These are phyloP conservation scores for Spheniscus humboldti DNA, from an alignment of 2,797 vertebrate species.

Conservation along the genomic window DNA sequence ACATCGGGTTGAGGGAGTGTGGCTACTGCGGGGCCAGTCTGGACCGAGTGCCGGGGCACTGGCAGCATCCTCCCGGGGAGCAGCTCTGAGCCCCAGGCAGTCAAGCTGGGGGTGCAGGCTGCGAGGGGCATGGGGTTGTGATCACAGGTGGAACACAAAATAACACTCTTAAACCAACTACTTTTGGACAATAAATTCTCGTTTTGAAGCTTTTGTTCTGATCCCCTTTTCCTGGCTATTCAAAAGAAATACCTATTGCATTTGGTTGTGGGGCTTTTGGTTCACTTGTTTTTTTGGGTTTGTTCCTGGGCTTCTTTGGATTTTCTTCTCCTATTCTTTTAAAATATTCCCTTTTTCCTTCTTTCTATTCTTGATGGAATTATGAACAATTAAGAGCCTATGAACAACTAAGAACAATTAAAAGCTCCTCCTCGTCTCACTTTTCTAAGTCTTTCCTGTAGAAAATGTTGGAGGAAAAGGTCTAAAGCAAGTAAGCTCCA, in stretches of 20 bases:
- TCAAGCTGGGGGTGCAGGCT: not conserved
- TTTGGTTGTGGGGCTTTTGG: not conserved
- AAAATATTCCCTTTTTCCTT: not conserved
- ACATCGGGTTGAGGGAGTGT: rapidly evolving
- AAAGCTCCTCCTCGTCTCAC: not conserved
- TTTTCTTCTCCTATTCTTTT: not conserved
- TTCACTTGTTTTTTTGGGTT: not conserved
- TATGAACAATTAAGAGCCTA: not conserved
- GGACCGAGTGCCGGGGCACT: not conserved
- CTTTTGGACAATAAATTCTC: not conserved
- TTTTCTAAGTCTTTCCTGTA: not conserved
- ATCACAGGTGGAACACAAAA: not conserved
- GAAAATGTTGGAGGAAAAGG: not conserved
- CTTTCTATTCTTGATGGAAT: not conserved
- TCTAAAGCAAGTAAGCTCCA: not conserved
- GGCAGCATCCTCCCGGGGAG: not conserved
- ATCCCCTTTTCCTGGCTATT: not conserved
- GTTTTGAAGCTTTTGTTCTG: not conserved
- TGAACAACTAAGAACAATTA: not conserved
- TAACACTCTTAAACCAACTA: not conserved
- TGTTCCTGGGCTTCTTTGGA: not conserved
- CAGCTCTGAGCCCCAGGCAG: not conserved
- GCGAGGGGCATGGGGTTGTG: too few relatives aligned
- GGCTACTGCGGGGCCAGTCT: not conserved
- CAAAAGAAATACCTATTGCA: not conserved